Evolutionary conservation across 2,797 vertebrate species (phyloP).

Genomic region (Parambassis ranga): DNA sequence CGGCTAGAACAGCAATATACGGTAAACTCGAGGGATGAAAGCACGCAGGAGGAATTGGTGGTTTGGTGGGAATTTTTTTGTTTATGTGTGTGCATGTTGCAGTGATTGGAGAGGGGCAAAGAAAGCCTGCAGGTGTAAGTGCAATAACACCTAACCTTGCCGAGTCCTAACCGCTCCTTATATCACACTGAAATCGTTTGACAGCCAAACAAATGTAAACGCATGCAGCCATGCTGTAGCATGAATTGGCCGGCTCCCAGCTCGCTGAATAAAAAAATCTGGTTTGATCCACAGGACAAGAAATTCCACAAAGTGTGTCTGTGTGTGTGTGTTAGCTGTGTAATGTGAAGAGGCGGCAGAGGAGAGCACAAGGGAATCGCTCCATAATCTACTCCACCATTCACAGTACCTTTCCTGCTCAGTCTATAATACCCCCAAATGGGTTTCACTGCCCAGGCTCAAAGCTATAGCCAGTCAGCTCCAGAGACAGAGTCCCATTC

Average conservation of each 20-base stretch:
- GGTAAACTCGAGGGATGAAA: constrained; percentile 43
- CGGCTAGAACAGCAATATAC: constrained; percentile 55
- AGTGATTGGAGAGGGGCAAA: not conserved
- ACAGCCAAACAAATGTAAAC: constrained; percentile 50
- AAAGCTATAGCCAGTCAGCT: constrained; percentile 52
- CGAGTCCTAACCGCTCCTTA: constrained; percentile 22
- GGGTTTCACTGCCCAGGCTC: constrained; percentile 57
- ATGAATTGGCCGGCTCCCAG: constrained; percentile 38
- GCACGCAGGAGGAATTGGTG: constrained; percentile 9
- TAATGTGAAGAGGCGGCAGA: constrained; percentile 64
- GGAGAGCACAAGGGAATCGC: constrained; percentile 57
- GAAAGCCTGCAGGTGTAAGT: constrained; percentile 3
- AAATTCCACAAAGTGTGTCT: constrained; percentile 45
- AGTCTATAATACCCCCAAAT: constrained; percentile 68
- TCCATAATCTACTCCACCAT: constrained; percentile 73
- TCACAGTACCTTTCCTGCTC: constrained; percentile 65
- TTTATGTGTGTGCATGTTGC: constrained; percentile 22
- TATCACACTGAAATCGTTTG: constrained; percentile 33
- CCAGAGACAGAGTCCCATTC: constrained; percentile 58
- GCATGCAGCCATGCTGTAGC: not conserved
- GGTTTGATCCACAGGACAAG: constrained; percentile 59
- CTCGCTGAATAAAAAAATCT: constrained; percentile 58
- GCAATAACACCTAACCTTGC: constrained; percentile 27
- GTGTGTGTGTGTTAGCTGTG: constrained; percentile 59
- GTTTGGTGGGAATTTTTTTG: constrained; percentile 30